Conservation (phyloP, 2,797 vertebrate species). For the Malacoraja senta region DNA sequence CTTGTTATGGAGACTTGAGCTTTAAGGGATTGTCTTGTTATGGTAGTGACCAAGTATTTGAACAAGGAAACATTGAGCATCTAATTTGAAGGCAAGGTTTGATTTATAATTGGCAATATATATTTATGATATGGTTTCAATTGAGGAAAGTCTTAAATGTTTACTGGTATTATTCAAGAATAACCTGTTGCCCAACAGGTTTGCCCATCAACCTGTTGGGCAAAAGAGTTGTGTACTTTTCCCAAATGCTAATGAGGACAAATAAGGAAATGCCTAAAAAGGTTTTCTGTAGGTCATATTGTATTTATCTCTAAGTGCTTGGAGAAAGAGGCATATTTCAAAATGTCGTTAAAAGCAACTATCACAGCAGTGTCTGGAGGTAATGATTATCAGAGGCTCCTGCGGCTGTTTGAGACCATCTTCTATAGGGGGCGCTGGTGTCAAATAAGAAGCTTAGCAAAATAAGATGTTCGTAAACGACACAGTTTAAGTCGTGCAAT, state of each 20-base stretch:
- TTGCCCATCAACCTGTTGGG: background rate
- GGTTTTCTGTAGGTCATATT: background rate
- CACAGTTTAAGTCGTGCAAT: background rate
- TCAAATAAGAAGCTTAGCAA: background rate
- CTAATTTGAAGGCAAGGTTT: background rate
- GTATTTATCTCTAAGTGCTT: background rate
- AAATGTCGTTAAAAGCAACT: background rate
- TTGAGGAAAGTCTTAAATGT: background rate
- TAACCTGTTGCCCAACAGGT: background rate
- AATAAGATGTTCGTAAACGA: no score
- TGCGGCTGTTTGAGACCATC: background rate
- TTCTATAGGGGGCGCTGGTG: conserved; percentile 11
- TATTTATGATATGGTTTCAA: background rate
- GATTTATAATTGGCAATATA: background rate
- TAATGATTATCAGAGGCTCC: no score
- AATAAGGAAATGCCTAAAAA: no score
- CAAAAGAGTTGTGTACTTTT: no score
- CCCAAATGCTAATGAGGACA: no score
- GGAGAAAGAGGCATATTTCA: background rate
- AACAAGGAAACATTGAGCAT: background rate
- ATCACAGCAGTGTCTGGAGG: background rate
- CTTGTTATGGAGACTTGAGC: background rate
- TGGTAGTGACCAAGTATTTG: background rate
- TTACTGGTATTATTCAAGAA: background rate
- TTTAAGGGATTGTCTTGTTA: background rate